Evolutionary conservation across 2,797 vertebrate genomes (phyloP), one percentile per base, ranked within the genome.

Genomic region (Hozukius guyotensis): DNA sequence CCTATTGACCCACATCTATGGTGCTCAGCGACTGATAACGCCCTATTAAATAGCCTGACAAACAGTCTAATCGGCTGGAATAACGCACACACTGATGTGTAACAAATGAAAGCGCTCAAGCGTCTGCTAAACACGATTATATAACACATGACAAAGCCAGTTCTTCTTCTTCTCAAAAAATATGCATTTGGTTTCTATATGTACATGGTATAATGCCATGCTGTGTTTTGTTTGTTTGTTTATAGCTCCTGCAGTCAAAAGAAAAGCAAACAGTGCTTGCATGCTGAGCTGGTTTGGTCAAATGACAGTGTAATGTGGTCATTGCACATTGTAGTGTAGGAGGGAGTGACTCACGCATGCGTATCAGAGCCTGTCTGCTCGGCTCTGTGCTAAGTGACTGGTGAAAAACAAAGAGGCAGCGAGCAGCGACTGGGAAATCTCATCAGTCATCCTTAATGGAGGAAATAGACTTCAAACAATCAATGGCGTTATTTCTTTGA

Each of bases 271-370:
- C 64, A 46, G 36, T 53, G 20, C 65, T 60, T 5, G 16, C 72
- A 36, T 8, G 71, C 32, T 66, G 42, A 76, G 57, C 16, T 42
- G 25, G 16, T 55, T 25, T 49, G 69, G 72, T 9, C 76, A 24
- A 60, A 64, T 67, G 65, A 78, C 80, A 82, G 14, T 46, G 42
- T 72, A 42, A 87, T 70, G 36, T 64, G 78, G 13, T 72, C 84
- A 52, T 78, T 77, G 79, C 80, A 81, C 76, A 32, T 46, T 75
- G 83, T 80, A 66, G 82, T 66, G 87, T 70, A 57, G 85, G 79
- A 87, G 88, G 87, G 91, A 92, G 85, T 84, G 80, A 80, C 77
- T 73, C 49, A 57, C 96, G 95, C 96, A 96, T 96, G 96, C 95
- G 96, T 61, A 88, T 55, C 74, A 32, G 14, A 29, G 66, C 80